Base-by-base conservation (phyloP, 1,140 invertebrate genomes). In the Drosophila mauritiana region DNA sequence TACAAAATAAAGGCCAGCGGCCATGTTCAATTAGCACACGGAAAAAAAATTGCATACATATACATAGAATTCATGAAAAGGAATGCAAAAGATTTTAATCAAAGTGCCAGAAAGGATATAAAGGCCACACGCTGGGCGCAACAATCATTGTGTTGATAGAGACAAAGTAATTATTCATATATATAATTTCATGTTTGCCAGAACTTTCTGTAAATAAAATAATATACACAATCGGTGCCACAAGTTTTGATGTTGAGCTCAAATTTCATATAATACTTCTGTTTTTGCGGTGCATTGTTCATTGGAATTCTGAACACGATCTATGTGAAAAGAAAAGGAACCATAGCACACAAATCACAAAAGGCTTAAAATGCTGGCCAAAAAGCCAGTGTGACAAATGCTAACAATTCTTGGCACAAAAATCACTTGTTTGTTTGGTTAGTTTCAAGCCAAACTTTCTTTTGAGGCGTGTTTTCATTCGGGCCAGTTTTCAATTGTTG, bases 381-480 rank as follows among this genome's bases (percentile, higher is more conserved):
- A 57, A 69, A 70, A 70, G 43, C 64, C 8, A 27, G 67, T 70
- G 64, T 54, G 39, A 75, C 72, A 63, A 74, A 63, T 63, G 58
- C 58, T 45, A 55, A 75, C 61, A 53, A 58, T 75, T 75, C 73
- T 77, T 76, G 73, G 73, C 63, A 68, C 62, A 67, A 56, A 67
- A 64, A 68, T 65, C 64, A 52, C 37, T 65, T 73, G 51, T 78
- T 77, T 51, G 51, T 62, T 34, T 65, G 61, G 31, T 11, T 34
- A 42, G 73, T 75, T 68, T 65, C 67, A 54, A 54, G 37, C 37
- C 36, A 36, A 82, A 86, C 83, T 86, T 86, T 86, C 83, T 86
- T 79, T 85, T 78, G 64, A 84, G 74, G 68, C 74, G 67, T 76
- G 62, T 78, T 70, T 74, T 63, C 39, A 61, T 81, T 62, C n/a